A percentile compares a stretch with the other conserved stretches of the same genome.
Conservation (phyloP, 2,888 invertebrate genomes). For the Agrochola lychnidis region DNA sequence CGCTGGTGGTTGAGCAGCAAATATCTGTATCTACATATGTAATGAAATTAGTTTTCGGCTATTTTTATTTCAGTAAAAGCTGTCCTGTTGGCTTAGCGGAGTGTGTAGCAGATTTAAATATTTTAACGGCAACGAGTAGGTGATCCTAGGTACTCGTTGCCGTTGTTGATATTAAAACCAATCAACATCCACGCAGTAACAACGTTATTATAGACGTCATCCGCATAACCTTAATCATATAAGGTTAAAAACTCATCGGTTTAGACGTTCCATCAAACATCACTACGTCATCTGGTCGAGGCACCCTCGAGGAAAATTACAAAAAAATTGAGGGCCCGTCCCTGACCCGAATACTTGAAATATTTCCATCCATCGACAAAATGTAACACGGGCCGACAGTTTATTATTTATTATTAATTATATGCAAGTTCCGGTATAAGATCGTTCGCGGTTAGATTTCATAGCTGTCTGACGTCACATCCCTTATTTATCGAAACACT, state of each 20-base stretch:
- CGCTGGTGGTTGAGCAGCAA: too few relatives aligned
- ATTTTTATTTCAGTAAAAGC: not conserved
- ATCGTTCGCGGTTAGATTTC: constrained; percentile 64
- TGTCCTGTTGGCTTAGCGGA: too few relatives aligned
- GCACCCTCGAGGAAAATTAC: constrained; percentile 39
- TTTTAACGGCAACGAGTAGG: too few relatives aligned
- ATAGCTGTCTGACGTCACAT: constrained; percentile 59
- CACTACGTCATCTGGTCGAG: constrained; percentile 45
- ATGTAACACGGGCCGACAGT: constrained; percentile 33
- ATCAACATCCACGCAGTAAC: not conserved
- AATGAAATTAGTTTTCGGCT: too few relatives aligned
- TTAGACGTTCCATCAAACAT: constrained; percentile 33
- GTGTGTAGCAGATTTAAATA: too few relatives aligned
- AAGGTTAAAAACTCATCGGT: constrained; percentile 45
- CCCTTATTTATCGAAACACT: constrained; percentile 55
- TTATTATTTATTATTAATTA: constrained; percentile 58
- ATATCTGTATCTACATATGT: too few relatives aligned
- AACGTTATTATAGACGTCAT: constrained; percentile 5
- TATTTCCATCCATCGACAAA: constrained; percentile 46
- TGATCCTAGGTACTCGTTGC: not conserved
- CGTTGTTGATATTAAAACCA: not conserved
- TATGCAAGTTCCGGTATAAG: constrained; percentile 57
- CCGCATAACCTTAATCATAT: constrained; percentile 37
- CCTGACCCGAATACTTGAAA: constrained; percentile 56
- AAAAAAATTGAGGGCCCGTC: constrained; percentile 37